Evolutionary conservation across 2,797 vertebrate genomes (phyloP).

Genomic region (Hipposideros larvatus): DNA sequence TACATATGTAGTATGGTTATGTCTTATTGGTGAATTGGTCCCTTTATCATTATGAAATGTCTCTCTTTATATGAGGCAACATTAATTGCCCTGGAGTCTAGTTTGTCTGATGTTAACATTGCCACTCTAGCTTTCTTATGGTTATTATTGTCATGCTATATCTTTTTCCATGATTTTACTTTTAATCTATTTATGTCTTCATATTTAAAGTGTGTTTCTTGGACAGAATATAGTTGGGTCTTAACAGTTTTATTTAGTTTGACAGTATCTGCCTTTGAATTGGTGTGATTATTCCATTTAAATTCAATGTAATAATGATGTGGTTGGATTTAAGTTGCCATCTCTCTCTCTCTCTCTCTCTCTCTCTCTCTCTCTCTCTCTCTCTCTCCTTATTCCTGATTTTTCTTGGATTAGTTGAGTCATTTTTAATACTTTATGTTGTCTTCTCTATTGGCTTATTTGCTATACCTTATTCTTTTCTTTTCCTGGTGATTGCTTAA

Average conservation of each 20-base stretch:
- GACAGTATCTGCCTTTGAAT: neutral
- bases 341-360: neutral
- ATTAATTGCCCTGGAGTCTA: neutral
- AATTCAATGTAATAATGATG: neutral
- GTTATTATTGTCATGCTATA: neutral
- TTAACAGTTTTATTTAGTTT: neutral
- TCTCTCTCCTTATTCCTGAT: neutral
- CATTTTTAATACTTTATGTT: neutral
- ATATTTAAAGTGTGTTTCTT: neutral
- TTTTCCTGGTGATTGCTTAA: neutral
- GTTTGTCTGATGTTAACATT: neutral
- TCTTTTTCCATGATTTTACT: neutral
- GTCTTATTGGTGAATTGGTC: neutral
- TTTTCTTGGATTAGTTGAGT: neutral
- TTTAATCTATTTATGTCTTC: neutral
- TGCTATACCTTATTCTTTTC: neutral
- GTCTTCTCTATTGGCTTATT: neutral
- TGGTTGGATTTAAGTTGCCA: neutral
- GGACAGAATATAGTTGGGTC: neutral
- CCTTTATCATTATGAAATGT: neutral
- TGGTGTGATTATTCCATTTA: neutral
- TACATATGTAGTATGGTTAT: neutral
- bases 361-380: neutral
- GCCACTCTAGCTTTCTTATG: neutral
- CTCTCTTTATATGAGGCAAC: neutral